Evolutionary conservation across 2,888 invertebrate species (phyloP), one percentile per base, ranked within the genome.

Genomic region (Drosophila tanythrix): DNA sequence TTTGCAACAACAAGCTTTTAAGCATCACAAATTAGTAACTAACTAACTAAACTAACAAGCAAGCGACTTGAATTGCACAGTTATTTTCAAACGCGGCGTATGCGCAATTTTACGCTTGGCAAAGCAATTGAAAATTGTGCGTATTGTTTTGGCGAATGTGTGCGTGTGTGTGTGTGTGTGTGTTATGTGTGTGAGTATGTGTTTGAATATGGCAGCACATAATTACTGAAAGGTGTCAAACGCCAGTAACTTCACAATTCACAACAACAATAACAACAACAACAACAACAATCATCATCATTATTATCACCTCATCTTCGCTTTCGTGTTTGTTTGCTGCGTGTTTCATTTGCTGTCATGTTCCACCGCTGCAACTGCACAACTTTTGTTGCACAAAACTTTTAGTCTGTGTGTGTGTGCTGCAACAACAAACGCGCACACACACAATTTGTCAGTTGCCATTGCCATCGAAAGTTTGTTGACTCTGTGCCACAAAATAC

Each of bases 101-200:
- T 81, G 73, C 50, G 70, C 79, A 79, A 79, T 81, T 76, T 81
- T 8, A 38, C 50, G 77, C 67, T 52, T 59, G 38, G 58, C 52
- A 33, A 31, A 81, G 43, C 38, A 58, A 46, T 57, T 63, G 38
- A 21, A 63, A 62, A 60, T 50, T 76, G 18, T 70, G 74, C 64
- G 76, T 74, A 56, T n/a, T 50, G 10, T 58, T 50, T 57, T 74
- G 59, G 27, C 27, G 13, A 15, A 15, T 33, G 21, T 21, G 29
- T 2, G n/a, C 25, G 31, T 15, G 33, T 27, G 5, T 3, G 11
- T 38, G 27, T 59, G 25, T n/a, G n/a, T n/a, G n/a, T n/a, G n/a
- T n/a, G n/a, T n/a, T 33, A n/a, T 18, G 38, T 21, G 5, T 15
- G 6, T 46, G n/a, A 57, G 27, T 43, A 10, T 46, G 15, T 46